Evolutionary conservation across 1,140 invertebrate genomes (phyloP).

Genomic region (Bathynomus jamesi): DNA sequence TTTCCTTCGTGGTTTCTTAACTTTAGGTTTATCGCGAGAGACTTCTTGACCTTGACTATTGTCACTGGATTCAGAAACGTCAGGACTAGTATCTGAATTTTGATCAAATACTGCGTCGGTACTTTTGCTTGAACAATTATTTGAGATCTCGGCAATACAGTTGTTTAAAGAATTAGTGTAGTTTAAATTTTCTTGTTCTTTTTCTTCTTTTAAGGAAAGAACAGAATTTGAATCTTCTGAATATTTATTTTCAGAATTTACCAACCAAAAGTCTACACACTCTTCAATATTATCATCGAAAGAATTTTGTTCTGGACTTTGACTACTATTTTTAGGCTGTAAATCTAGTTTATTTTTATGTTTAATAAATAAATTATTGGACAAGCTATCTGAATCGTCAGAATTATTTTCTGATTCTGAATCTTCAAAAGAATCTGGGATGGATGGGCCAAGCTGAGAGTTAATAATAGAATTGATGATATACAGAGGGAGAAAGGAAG

Average conservation of each 20-base stretch:
- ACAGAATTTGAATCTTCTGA: too few species aligned
- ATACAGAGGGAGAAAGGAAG: neutral
- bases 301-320: neutral
- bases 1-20: neutral
- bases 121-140: too few species aligned
- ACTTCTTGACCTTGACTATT: too few species aligned
- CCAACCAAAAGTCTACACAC: too few species aligned
- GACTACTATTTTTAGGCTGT: neutral
- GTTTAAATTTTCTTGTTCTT: too few species aligned
- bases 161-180: too few species aligned
- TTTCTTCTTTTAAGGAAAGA: too few species aligned
- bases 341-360: neutral
- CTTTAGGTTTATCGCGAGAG: neutral
- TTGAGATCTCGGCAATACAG: too few species aligned
- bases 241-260: too few species aligned
- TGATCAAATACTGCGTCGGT: too few species aligned
- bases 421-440: neutral
- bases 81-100: neutral
- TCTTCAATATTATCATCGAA: too few species aligned
- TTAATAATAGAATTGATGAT: neutral
- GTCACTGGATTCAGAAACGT: neutral
- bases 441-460: neutral
- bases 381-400: neutral
- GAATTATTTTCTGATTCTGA: neutral
- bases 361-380: neutral